These are phyloP conservation scores for Morbakka virulenta DNA, from an alignment of 30 jellyfish, hydroid and myxozoan species.

Conservation along the genomic window DNA sequence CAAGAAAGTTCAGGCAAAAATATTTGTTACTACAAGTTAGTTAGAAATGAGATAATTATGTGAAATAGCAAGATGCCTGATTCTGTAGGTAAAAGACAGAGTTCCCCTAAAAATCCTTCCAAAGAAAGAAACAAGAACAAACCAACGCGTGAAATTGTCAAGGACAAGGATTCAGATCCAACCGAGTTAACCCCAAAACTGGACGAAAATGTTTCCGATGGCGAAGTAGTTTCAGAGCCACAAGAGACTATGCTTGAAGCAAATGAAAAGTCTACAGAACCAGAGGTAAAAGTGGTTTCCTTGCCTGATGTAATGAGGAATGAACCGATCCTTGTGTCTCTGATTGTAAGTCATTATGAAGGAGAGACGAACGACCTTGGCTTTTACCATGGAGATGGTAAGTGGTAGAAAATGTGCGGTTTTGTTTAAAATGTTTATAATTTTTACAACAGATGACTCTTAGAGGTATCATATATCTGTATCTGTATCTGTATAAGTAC, in stretches of 20 bases:
- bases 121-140: not conserved
- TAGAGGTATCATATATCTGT: not conserved
- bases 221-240: not conserved
- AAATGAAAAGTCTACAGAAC: not conserved
- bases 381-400: conserved; percentile 40
- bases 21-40: too few relatives aligned
- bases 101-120: not conserved
- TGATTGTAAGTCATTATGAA: conserved; percentile 53
- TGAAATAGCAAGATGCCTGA: too few relatives aligned
- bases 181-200: not conserved
- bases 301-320: conserved; percentile 59
- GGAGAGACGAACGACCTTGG: conserved; percentile 70
- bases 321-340: conserved; percentile 63
- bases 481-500: too few relatives aligned
- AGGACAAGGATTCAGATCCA: not conserved
- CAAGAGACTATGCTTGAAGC: too few relatives aligned
- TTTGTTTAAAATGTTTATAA: not conserved
- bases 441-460: not conserved
- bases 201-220: not conserved
- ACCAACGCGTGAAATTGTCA: not conserved
- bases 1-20: too few relatives aligned
- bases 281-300: not conserved
- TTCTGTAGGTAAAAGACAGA: not conserved
- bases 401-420: conserved; percentile 3
- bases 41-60: too few relatives aligned